Conservation (phyloP, 1,140 invertebrate species). For the Chionoecetes opilio region DNA sequence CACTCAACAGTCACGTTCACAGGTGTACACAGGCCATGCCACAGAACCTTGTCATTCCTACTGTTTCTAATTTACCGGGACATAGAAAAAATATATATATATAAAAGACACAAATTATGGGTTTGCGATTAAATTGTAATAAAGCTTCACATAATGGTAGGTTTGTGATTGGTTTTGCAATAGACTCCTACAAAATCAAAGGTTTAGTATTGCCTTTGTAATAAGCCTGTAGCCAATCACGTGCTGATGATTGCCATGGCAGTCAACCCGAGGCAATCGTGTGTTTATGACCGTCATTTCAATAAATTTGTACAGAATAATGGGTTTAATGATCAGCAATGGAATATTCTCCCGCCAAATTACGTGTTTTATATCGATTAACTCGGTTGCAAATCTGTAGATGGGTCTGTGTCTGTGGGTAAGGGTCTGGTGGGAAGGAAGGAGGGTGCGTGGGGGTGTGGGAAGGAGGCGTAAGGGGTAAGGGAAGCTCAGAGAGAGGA, state of each 20-base stretch:
- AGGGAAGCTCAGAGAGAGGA: background rate
- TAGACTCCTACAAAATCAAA: slow-evolving; percentile 38
- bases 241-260: slow-evolving; percentile 27
- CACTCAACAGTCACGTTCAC: slow-evolving; percentile 25
- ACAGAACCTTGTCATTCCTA: background rate
- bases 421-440: background rate
- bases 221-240: slow-evolving; percentile 46
- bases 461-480: background rate
- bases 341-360: slow-evolving; percentile 43
- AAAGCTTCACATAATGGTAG: background rate
- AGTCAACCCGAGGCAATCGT: background rate
- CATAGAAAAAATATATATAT: background rate
- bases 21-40: background rate
- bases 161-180: slow-evolving; percentile 54
- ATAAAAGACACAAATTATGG: background rate
- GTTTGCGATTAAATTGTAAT: slow-evolving; percentile 51
- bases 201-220: slow-evolving; percentile 41
- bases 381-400: background rate
- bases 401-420: background rate
- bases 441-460: background rate
- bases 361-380: slow-evolving; percentile 61
- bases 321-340: slow-evolving; percentile 47
- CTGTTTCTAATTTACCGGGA: slow-evolving; percentile 15
- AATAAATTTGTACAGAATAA: slow-evolving; percentile 57
- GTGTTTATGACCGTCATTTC: slow-evolving; percentile 45